Evolutionary conservation across 2,888 invertebrate genomes (phyloP).

Genomic region (Drosophila borborema): DNA sequence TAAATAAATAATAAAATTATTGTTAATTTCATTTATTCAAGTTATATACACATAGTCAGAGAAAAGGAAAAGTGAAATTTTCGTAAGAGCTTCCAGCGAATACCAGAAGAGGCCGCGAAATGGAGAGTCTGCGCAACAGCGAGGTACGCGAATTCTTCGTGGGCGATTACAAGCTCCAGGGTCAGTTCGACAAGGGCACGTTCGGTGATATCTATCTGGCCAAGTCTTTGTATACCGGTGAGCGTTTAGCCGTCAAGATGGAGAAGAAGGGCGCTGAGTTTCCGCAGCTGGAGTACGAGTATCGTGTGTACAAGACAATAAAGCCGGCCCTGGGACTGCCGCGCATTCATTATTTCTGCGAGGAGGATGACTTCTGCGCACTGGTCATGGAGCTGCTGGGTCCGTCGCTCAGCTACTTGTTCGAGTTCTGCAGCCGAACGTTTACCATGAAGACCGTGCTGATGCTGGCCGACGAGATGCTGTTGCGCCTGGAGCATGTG

Average conservation of each 20-base stretch:
- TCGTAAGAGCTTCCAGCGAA: neutral
- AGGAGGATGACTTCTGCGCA: constrained; percentile 98
- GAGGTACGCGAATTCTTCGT: constrained; percentile 90
- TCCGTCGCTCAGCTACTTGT: constrained; percentile 97
- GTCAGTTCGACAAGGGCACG: constrained; percentile 99
- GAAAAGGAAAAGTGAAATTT: neutral
- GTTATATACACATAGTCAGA: neutral
- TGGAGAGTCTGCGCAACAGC: constrained; percentile 11
- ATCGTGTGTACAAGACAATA: constrained; percentile 98
- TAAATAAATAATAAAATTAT: neutral
- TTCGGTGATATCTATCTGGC: constrained; percentile 99
- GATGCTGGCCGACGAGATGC: constrained; percentile 97
- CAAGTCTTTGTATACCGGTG: constrained; percentile 94
- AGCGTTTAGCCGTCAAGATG: constrained; percentile 99
- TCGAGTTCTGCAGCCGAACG: constrained; percentile 98
- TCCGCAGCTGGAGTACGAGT: constrained; percentile 99
- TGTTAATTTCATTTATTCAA: neutral
- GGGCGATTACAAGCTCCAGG: constrained; percentile 97
- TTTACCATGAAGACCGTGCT: constrained; percentile 99
- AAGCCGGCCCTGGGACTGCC: constrained; percentile 98
- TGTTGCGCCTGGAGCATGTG: constrained; percentile 97
- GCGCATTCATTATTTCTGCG: constrained; percentile 97
- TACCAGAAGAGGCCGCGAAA: neutral
- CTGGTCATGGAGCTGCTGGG: constrained; percentile 99
- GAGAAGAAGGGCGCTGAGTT: constrained; percentile 99